phyloP scores from a whole-genome alignment of 2,113 vertebrate species.

The Leucopternis melanops region DNA sequence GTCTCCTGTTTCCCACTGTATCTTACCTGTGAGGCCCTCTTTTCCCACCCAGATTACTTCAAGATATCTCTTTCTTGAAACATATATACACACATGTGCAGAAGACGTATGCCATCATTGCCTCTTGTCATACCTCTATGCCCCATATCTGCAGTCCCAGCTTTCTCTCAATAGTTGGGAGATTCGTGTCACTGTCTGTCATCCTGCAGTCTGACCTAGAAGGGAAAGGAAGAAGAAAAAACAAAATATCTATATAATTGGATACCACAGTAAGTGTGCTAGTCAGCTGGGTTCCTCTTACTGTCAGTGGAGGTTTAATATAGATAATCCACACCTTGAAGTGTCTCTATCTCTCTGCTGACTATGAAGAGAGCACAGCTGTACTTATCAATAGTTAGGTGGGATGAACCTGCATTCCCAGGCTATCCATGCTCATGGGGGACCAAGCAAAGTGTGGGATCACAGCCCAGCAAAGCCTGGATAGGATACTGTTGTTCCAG shows the following conservation, averaged over 20 bases:
- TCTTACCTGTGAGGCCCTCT: background rate
- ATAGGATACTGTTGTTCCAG: background rate
- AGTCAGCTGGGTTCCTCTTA: background rate
- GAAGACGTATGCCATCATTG: background rate
- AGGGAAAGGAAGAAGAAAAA: background rate
- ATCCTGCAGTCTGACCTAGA: slow-evolving; percentile 70
- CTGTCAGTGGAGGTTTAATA: background rate
- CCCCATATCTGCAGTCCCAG: slow-evolving; percentile 89
- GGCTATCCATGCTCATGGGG: background rate
- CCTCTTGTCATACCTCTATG: slow-evolving; percentile 81
- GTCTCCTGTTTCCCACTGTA: background rate
- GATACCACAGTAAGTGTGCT: background rate
- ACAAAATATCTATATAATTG: background rate
- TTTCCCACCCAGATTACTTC: background rate
- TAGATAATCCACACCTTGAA: background rate
- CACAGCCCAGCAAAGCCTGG: background rate
- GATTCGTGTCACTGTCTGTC: slow-evolving; percentile 54
- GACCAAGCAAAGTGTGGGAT: background rate
- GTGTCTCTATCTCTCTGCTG: background rate
- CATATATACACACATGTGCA: background rate
- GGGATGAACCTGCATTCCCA: background rate
- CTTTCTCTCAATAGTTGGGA: slow-evolving; percentile 69
- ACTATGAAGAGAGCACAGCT: background rate
- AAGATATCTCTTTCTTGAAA: background rate
- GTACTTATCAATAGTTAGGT: background rate